Evolutionary conservation across 2,888 invertebrate genomes (phyloP), one percentile per base, ranked within the genome.

Genomic region (Spatulosminthurus flaviceps): DNA sequence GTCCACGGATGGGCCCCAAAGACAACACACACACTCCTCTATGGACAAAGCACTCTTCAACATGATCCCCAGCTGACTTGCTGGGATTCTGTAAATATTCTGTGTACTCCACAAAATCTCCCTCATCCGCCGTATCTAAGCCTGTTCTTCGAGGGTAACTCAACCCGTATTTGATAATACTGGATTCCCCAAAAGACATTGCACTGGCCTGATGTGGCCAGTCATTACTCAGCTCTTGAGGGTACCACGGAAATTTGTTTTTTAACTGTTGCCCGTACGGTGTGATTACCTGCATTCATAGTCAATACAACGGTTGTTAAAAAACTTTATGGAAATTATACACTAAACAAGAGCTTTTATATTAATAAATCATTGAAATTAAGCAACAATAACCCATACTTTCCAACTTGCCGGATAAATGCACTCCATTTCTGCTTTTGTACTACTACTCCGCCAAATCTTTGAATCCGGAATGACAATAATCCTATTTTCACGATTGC

Each of bases 161-260:
- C 5, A 84, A 73, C 28, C 84, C 84, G 78, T 83, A 83, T 60
- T 84, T 84, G 0, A 84, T 79, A 0, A 84, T 78, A n/a, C 78
- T 79, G 4, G 84, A 84, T 78, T 85, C 85, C 11, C 85, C 84
- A 34, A 84, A 76, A 29, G 83, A 81, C 13, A 85, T 70, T 1
- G 85, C 85, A 80, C 83, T 83, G 5, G 84, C 80, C 70, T 82
- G 81, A 77, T 85, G 84, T 0, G 84, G 82, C 84, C 83, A 85
- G 19, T 85, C 84, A 60, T 83, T 82, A 41, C 82, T 83, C 19
- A 81, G 70, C 69, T 85, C 84, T 79, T 84, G 84, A 11, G 83
- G 82, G 79, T 84, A 85, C 85, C 85, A 85, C 0, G 83, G 81
- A n/a, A 78, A 79, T 11, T 81, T 79, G 26, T 71, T 78, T 69